Conservation (phyloP, 1,140 invertebrate genomes). For the Bombus confusus region DNA sequence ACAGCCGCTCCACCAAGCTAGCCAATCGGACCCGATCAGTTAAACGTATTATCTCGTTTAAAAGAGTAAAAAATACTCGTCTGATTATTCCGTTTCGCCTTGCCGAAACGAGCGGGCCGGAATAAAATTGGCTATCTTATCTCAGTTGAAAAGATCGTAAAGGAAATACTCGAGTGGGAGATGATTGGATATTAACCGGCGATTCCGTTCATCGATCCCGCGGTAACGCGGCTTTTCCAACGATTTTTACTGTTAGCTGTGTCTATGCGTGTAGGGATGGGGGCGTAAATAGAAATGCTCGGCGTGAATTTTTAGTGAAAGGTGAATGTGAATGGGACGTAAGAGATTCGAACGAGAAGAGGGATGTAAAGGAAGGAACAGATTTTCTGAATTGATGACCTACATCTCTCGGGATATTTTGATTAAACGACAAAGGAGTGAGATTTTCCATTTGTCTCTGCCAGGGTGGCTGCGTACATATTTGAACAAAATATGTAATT, state of each 20-base stretch:
- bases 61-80: not conserved
- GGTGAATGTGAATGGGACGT: not conserved
- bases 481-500: not conserved
- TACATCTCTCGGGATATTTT: not conserved
- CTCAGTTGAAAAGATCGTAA: not conserved
- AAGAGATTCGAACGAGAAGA: not conserved
- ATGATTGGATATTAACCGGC: not conserved
- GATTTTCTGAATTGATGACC: not conserved
- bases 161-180: not conserved
- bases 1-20: not conserved
- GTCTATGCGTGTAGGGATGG: not conserved
- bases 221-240: not conserved
- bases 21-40: not conserved
- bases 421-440: not conserved
- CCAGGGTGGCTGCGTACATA: not conserved
- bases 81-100: not conserved
- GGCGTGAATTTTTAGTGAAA: not conserved
- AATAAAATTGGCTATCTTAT: not conserved
- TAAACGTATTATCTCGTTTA: not conserved
- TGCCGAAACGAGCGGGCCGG: not conserved
- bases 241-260: not conserved
- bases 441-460: not conserved
- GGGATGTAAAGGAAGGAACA: not conserved
- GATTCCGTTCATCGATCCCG: not conserved
- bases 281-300: not conserved